Evolutionary conservation across 2,888 invertebrate genomes (phyloP), one percentile per base, ranked within the genome.

Genomic region (Willowsia nigromaculata): DNA sequence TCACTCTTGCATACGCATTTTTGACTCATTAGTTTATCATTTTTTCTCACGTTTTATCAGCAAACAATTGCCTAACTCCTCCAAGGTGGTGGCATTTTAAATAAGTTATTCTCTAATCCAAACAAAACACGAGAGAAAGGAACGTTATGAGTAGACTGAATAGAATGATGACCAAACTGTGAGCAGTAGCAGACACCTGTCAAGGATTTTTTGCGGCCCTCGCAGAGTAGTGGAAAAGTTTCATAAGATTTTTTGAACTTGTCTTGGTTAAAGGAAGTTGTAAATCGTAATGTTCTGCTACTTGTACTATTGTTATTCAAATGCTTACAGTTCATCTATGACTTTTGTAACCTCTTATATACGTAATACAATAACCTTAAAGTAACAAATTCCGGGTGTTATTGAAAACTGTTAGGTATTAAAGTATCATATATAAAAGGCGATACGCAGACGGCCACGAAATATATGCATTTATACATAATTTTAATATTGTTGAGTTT

Each of bases 41-140:
- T 47, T 74, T 84, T 74, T 84, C 84, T 84, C 84, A 84, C 84
- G 84, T 74, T 84, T 84, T 68, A 84, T 84, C 68, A 68, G 22
- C 43, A 83, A 83, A 83, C 81, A 62, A 83, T 65, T 47, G 43
- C n/a, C 68, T 50, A 74, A 13, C 6, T 81, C n/a, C 71, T 84
- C 33, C 84, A 84, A 84, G 84, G 84, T 33, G 50, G 82, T 65
- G n/a, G 50, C 53, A 53, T 50, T 83, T n/a, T n/a, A n/a, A n/a
- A n/a, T n/a, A n/a, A 15, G 6, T 27, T 27, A 59, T 43, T 27
- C 47, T 65, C 27, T 81, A 56, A 25, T 27, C 62, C n/a, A 18
- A 65, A 30, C 30, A 83, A 47, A n/a, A n/a, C n/a, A n/a, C n/a
- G n/a, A 83, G 47, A 30, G 27, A 37, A 18, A 18, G 11, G 30